These are phyloP conservation scores for Trachurus trachurus DNA, from an alignment of 2,797 vertebrate species.

Conservation along the genomic window DNA sequence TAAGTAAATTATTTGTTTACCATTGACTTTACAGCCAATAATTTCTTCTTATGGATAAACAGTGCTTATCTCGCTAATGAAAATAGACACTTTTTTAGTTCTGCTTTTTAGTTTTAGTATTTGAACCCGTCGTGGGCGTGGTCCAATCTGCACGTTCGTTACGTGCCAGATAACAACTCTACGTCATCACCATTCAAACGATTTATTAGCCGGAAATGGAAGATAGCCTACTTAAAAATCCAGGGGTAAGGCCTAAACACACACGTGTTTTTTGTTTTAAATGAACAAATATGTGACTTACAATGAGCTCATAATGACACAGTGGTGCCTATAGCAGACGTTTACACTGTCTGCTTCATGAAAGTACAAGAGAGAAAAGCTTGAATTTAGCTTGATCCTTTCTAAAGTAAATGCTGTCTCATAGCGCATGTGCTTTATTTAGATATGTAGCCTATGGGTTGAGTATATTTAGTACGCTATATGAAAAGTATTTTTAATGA, in stretches of 20 bases:
- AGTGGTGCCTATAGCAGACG: not conserved
- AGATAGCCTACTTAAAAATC: not conserved
- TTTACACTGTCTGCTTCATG: no score
- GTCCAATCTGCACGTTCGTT: slow-evolving; percentile 5
- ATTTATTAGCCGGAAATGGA: slow-evolving; percentile 5
- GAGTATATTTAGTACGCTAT: no score
- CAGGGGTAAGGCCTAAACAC: not conserved
- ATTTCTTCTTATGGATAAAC: not conserved
- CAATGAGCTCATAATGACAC: slow-evolving; percentile 4
- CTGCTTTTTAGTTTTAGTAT: not conserved
- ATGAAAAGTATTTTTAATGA: no score
- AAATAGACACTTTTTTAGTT: not conserved
- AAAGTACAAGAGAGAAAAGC: not conserved
- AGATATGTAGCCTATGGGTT: no score
- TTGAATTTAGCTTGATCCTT: not conserved
- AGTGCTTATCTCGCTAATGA: slow-evolving; percentile 4
- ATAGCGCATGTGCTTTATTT: no score
- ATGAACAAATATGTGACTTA: slow-evolving; percentile 19
- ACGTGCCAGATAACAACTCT: slow-evolving; percentile 17
- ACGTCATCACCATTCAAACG: slow-evolving; percentile 37
- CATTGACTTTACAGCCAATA: no score
- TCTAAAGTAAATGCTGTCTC: no score
- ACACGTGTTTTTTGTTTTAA: not conserved
- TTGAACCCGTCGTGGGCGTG: slow-evolving; percentile 44
- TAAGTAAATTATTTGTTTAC: not conserved